Base-by-base conservation (phyloP, 1,140 invertebrate genomes). In the Akabosia matsudoensis region DNA sequence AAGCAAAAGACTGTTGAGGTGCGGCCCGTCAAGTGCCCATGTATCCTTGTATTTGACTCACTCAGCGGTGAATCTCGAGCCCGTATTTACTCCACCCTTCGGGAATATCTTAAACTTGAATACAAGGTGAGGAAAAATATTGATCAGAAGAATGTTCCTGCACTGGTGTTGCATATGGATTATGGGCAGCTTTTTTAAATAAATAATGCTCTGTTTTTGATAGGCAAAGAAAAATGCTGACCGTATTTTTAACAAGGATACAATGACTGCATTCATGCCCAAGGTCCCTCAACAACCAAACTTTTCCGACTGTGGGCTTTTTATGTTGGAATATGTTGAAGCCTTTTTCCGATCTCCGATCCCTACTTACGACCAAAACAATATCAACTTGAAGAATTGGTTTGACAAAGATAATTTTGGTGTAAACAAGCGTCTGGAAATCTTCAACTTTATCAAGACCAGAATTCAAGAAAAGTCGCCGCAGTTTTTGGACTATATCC, bases 231-330 rank as follows among this genome's bases (percentile, higher is more conserved):
- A 86, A 77, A 82, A 86, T 85, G 64, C 84, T 77, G 76, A 76
- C 24, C 77, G 88, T 86, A 83, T 89, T 87, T 95, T 94, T 83
- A 90, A 89, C 33, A 93, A 92, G 84, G 89, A 92, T 82, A 91
- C 90, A 26, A 92, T 96, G 73, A 92, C 91, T 83, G 95, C 95
- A 1, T 89, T 90, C 70, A 90, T 89, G 82, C 92, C 93, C 0
- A 94, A 93, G 87, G 93, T 97, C 76, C 97, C 97, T 24, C 95
- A 97, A 83, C 97, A 99, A 87, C 95, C 91, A 76, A 99, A 99
- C 87, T 96, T 92, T 84, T 95, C 92, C 51, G 97, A 99, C 85
- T 99, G 97, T 87, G 97, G 97, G 1, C 87, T 98, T 4, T 99
- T 95, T 86, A 86, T 98, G 52, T 87, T 99, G 34, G 95, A 98